Conservation (phyloP, 2,888 invertebrate genomes). For the Himalopsyche japonica region DNA sequence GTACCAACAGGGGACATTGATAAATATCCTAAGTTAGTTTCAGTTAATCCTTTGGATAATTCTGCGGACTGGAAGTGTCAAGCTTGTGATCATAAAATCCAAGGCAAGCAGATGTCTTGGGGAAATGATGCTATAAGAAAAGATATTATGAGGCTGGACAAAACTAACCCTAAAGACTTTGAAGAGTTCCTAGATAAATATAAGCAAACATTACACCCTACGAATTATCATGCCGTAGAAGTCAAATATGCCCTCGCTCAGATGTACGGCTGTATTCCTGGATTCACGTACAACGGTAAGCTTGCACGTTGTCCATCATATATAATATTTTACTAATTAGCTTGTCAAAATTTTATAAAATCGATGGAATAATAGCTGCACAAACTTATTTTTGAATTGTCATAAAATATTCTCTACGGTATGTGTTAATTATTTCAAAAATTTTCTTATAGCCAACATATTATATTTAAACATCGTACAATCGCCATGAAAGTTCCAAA, state of each 20-base stretch:
- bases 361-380: no score
- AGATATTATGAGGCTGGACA: conserved; percentile 61
- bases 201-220: conserved; percentile 65
- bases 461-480: no score
- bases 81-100: conserved; percentile 62
- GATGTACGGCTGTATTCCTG: conserved; percentile 67
- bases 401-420: no score
- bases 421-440: no score
- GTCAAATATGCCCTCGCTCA: conserved; percentile 71
- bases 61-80: conserved; percentile 68
- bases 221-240: conserved; percentile 68
- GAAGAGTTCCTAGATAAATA: conserved; percentile 69
- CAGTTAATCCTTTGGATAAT: conserved; percentile 64
- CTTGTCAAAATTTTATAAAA: no score
- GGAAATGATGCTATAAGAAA: conserved; percentile 65
- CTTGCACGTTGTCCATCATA: background rate
- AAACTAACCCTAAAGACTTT: conserved; percentile 57
- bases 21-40: conserved; percentile 55
- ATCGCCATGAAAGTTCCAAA: no score
- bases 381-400: no score
- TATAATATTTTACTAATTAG: no score
- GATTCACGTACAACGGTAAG: conserved; percentile 61
- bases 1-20: conserved; percentile 44
- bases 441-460: no score
- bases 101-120: conserved; percentile 63